Evolutionary conservation across 2,797 vertebrate species (phyloP), one percentile per base, ranked within the genome.

Genomic region (Simalia tracyae): DNA sequence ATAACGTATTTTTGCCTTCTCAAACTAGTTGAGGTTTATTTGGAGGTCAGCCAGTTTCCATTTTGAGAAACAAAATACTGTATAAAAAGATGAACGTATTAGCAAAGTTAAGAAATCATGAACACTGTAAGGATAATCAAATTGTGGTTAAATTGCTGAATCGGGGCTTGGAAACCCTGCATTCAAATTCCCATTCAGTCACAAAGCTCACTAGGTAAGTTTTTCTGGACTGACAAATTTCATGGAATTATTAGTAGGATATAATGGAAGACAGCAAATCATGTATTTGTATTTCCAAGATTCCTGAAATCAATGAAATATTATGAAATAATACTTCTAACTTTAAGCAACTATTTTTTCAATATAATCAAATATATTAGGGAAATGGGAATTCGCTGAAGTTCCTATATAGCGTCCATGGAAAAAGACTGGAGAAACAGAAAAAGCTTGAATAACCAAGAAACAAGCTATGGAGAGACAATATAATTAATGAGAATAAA

Each of bases 381-480:
- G 26, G 22, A 61, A 66, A 10, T 66, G 50, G 50, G 50, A 50
- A 50, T 50, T 50, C 50, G 6, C 6, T 50, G 6, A 50, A 50
- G 50, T 50, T 50, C 50, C 50, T 50, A 50, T 50, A 50, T 50
- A 4, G 50, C 6, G 50, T 50, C 50, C 50, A 50, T 50, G 50
- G 50, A 85, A 90, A 54, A 36, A 26, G 42, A 84, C 60, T 61
- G 59, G 60, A 22, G 56, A 84, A 56, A 72, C 10, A 14, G 50
- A 76, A 42, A 89, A n/a, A 72, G 59, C 42, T 84, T 90, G 60
- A 66, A 90, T 19, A 90, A 89, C 26, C 36, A 61, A 85, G 28
- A 31, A 66, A 9, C 1, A 50, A 50, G 50, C 50, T 50, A 50
- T 50, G 5, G 19, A 17, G 46, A 90, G 64, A 63, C n/a, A 64